Percentiles rank a stretch among this genome's conserved stretches.
Conservation (phyloP, 2,888 invertebrate genomes). For the Andrena hattorfiana region DNA sequence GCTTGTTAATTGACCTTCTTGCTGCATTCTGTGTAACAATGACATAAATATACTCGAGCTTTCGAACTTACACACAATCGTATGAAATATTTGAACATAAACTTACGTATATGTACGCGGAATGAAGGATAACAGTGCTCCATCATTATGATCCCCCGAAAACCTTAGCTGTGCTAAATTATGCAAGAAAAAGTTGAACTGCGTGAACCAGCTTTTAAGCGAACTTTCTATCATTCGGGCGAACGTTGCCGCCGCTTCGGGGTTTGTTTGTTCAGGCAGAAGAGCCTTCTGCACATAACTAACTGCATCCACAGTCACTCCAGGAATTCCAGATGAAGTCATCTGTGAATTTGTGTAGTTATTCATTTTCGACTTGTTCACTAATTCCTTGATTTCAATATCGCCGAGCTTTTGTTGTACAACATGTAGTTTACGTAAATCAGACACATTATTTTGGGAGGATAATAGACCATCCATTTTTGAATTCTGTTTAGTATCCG, state of each 20-base stretch:
- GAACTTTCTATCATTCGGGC: slow-evolving; percentile 98
- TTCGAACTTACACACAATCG: not conserved
- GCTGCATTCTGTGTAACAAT: slow-evolving; percentile 90
- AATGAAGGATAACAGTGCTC: slow-evolving; percentile 95
- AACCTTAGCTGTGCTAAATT: slow-evolving; percentile 97
- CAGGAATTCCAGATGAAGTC: slow-evolving; percentile 96
- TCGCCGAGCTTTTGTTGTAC: slow-evolving; percentile 72
- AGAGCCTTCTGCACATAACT: slow-evolving; percentile 96
- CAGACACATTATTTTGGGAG: slow-evolving; percentile 43
- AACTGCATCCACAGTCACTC: slow-evolving; percentile 96
- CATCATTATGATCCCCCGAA: slow-evolving; percentile 93
- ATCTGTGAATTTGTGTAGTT: slow-evolving; percentile 87
- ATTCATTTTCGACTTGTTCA: slow-evolving; percentile 76
- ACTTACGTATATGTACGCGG: slow-evolving; percentile 96
- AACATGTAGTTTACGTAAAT: slow-evolving; percentile 44
- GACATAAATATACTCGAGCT: not conserved
- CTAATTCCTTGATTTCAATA: slow-evolving; percentile 74
- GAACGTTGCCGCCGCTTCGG: slow-evolving; percentile 98
- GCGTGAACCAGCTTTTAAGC: slow-evolving; percentile 96
- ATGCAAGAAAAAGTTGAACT: slow-evolving; percentile 99
- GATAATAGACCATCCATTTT: slow-evolving; percentile 70
- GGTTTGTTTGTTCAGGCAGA: slow-evolving; percentile 95
- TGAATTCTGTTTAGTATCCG: not conserved
- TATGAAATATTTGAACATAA: not conserved
- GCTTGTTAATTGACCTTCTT: slow-evolving; percentile 94